Percentiles rank a stretch among this genome's conserved stretches.
These are phyloP conservation scores for Pachypanchax playfairii DNA, from an alignment of 2,113 vertebrate genomes.

Conservation along the genomic window DNA sequence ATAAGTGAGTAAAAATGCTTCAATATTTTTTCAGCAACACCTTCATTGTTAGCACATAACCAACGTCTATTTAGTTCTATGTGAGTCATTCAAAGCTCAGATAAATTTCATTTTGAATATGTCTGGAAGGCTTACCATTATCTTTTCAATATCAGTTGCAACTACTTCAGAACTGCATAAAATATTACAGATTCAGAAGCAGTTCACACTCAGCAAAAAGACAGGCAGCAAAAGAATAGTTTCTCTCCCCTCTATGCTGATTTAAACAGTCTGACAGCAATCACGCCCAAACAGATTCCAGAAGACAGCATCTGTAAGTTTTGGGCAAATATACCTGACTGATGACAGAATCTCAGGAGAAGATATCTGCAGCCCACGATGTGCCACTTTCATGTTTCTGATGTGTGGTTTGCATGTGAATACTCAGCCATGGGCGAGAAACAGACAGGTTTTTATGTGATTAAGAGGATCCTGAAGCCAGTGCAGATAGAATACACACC, in stretches of 20 bases:
- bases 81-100: slow-evolving; percentile 27
- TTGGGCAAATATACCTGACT: slow-evolving; percentile 33
- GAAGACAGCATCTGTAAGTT: slow-evolving; percentile 55
- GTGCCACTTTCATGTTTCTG: slow-evolving; percentile 44
- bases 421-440: slow-evolving; percentile 1
- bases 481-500: slow-evolving; percentile 20
- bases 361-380: slow-evolving; percentile 61
- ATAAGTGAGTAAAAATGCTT: neutral
- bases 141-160: neutral
- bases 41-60: slow-evolving; percentile 8
- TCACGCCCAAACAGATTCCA: slow-evolving; percentile 51
- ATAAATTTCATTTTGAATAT: slow-evolving; percentile 24
- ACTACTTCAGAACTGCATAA: slow-evolving; percentile 22
- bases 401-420: slow-evolving; percentile 31
- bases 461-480: slow-evolving; percentile 32
- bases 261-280: slow-evolving; percentile 74
- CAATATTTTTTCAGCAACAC: slow-evolving; percentile 14
- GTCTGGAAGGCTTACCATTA: slow-evolving; percentile 11
- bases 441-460: slow-evolving; percentile 33
- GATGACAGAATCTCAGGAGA: slow-evolving; percentile 34
- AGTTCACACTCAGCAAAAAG: slow-evolving; percentile 14
- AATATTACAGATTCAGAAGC: slow-evolving; percentile 26
- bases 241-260: slow-evolving; percentile 45
- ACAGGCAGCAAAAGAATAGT: neutral
- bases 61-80: slow-evolving; percentile 9